Percentiles rank a stretch among this genome's conserved stretches.
phyloP scores from a whole-genome alignment of 1,140 invertebrate genomes.

The Goniozus legneri region DNA sequence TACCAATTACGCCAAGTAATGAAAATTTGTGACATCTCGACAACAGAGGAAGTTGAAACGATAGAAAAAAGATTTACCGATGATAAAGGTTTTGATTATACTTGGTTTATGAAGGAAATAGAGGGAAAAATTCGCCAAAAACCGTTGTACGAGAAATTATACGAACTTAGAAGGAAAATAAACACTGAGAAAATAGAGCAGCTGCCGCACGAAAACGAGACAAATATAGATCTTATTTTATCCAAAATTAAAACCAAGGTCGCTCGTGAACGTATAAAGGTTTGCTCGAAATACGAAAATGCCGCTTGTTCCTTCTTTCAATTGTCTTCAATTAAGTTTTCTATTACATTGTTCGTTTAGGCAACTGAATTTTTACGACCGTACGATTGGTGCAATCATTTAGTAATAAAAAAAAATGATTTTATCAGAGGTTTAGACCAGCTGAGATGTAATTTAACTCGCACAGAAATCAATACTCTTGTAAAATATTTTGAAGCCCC shows the following conservation, averaged over 20 bases:
- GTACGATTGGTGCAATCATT: slow-evolving; percentile 61
- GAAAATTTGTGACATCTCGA: slow-evolving; percentile 60
- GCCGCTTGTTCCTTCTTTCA: too few relatives aligned
- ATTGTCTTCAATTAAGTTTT: too few relatives aligned
- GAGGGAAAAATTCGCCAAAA: slow-evolving; percentile 40
- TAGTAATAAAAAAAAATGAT: slow-evolving; percentile 59
- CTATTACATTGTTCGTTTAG: slow-evolving; percentile 17
- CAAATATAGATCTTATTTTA: slow-evolving; percentile 64
- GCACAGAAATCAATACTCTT: slow-evolving; percentile 60
- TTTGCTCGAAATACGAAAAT: too few relatives aligned
- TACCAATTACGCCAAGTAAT: slow-evolving; percentile 65
- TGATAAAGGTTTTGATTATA: slow-evolving; percentile 68
- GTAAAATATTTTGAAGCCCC: slow-evolving; percentile 58
- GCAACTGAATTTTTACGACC: slow-evolving; percentile 59
- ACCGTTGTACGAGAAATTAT: slow-evolving; percentile 35
- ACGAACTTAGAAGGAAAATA: slow-evolving; percentile 37
- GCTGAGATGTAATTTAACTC: slow-evolving; percentile 60
- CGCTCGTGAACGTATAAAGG: slow-evolving; percentile 61
- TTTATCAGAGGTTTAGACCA: slow-evolving; percentile 63
- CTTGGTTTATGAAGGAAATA: slow-evolving; percentile 62
- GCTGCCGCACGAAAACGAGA: slow-evolving; percentile 31
- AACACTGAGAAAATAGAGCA: slow-evolving; percentile 30
- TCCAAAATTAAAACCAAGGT: slow-evolving; percentile 71
- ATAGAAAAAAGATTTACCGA: slow-evolving; percentile 65
- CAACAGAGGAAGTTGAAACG: slow-evolving; percentile 63